A percentile compares a stretch with the other conserved stretches of the same genome.
Conservation (phyloP, 2,888 invertebrate genomes). For the Eledona agricola region DNA sequence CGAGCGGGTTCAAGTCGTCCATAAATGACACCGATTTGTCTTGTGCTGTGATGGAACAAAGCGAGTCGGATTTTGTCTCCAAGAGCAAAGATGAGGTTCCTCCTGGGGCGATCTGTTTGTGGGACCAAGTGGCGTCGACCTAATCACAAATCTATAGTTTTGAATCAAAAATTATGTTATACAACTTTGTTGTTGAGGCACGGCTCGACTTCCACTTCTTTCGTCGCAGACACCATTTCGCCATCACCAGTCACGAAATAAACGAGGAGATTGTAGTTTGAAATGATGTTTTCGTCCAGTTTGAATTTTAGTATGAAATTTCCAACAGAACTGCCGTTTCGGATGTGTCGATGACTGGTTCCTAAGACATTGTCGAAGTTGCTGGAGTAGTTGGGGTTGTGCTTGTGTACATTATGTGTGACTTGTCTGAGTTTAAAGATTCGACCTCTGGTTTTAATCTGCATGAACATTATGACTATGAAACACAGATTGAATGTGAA, state of each 20-base stretch:
- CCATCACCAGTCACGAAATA: constrained; percentile 66
- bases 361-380: constrained; percentile 47
- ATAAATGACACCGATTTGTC: constrained; percentile 68
- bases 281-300: constrained; percentile 63
- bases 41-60: constrained; percentile 68
- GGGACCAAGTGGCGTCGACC: constrained; percentile 63
- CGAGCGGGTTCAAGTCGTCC: constrained; percentile 42
- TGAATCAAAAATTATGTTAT: constrained; percentile 1
- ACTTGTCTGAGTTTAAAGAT: constrained; percentile 53
- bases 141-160: constrained; percentile 37
- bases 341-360: constrained; percentile 49
- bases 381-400: constrained; percentile 41
- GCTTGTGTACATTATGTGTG: constrained; percentile 48
- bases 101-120: constrained; percentile 64
- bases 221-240: constrained; percentile 67
- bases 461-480: constrained; percentile 37
- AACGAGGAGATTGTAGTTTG: constrained; percentile 64
- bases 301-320: constrained; percentile 63
- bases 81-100: constrained; percentile 63
- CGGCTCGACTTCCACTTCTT: constrained; percentile 64
- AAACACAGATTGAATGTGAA: background rate
- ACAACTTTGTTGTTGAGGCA: constrained; percentile 69
- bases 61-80: constrained; percentile 65
- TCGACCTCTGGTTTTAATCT: constrained; percentile 58
- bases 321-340: constrained; percentile 47